A percentile compares a stretch with the other conserved stretches of the same genome.
phyloP scores from a whole-genome alignment of 2,797 vertebrate species.

The Gastrophryne carolinensis region DNA sequence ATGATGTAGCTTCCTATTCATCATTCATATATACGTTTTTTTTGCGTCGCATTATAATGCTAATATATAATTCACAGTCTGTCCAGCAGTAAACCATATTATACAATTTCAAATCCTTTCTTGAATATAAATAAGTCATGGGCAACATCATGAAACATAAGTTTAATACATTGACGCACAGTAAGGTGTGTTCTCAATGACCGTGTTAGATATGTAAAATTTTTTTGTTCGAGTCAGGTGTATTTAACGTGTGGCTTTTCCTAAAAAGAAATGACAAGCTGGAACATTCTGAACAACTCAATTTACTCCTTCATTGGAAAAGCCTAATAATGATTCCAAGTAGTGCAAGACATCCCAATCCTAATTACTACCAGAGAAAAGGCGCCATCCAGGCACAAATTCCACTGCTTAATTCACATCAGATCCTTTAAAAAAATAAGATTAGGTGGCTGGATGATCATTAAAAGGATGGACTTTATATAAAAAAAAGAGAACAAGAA shows the following conservation, averaged over 20 bases:
- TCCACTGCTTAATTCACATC: constrained; percentile 50
- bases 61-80: background rate
- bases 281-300: constrained; percentile 17
- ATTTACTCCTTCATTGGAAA: constrained; percentile 21
- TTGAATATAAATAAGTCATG: background rate
- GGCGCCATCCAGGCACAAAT: constrained; percentile 50
- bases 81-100: background rate
- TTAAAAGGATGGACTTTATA: background rate
- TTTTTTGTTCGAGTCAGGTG: background rate
- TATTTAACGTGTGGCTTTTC: background rate
- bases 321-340: constrained; percentile 31
- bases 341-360: constrained; percentile 32
- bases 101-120: background rate
- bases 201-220: background rate
- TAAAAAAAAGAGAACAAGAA: background rate
- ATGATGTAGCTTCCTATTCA: background rate
- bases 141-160: background rate
- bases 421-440: constrained; percentile 47
- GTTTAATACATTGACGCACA: background rate
- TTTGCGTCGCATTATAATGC: no score
- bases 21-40: background rate
- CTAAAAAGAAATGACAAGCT: constrained; percentile 9
- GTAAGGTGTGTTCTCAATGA: background rate
- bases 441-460: constrained; percentile 22
- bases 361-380: constrained; percentile 47